A percentile compares a stretch with the other conserved stretches of the same genome.
These are phyloP conservation scores for Toxostoma redivivum DNA, from an alignment of 2,113 vertebrate species.

Conservation along the genomic window DNA sequence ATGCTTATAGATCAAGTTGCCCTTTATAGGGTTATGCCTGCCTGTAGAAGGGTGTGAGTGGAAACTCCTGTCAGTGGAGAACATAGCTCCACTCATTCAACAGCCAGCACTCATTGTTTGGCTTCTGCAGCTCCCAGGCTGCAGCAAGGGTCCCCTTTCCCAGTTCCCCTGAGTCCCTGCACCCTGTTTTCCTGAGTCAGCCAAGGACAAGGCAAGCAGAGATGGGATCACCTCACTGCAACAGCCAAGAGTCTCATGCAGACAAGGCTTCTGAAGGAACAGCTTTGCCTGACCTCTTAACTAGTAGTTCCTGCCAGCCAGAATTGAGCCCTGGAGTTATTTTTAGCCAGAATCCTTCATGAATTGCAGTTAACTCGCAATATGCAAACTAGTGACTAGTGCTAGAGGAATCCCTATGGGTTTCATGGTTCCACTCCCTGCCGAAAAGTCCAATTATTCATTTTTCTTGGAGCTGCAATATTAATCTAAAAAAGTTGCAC, in stretches of 20 bases:
- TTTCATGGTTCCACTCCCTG: conserved; percentile 15
- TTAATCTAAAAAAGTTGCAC: conserved; percentile 40
- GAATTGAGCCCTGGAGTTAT: conserved; percentile 15
- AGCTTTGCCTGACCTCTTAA: conserved; percentile 41
- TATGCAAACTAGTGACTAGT: conserved; percentile 57
- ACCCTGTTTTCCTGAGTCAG: not conserved
- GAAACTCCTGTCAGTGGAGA: not conserved
- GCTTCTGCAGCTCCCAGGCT: not conserved
- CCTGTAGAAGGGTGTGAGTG: not conserved
- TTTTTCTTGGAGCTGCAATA: conserved; percentile 51
- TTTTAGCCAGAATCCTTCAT: conserved; percentile 46
- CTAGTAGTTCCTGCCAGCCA: conserved; percentile 37
- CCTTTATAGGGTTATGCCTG: not conserved
- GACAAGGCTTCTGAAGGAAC: conserved; percentile 1
- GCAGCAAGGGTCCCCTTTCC: not conserved
- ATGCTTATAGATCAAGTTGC: not conserved
- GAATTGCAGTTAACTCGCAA: conserved; percentile 51
- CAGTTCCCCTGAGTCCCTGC: not conserved
- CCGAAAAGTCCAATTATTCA: conserved; percentile 48
- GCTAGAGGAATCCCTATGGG: conserved; percentile 44
- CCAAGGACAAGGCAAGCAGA: not conserved
- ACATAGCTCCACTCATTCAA: not conserved
- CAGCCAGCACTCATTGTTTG: not conserved
- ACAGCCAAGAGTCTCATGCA: not conserved
- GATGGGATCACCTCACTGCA: not conserved